Conservation (phyloP, 2,797 vertebrate genomes). For the Echeneis naucrates region DNA sequence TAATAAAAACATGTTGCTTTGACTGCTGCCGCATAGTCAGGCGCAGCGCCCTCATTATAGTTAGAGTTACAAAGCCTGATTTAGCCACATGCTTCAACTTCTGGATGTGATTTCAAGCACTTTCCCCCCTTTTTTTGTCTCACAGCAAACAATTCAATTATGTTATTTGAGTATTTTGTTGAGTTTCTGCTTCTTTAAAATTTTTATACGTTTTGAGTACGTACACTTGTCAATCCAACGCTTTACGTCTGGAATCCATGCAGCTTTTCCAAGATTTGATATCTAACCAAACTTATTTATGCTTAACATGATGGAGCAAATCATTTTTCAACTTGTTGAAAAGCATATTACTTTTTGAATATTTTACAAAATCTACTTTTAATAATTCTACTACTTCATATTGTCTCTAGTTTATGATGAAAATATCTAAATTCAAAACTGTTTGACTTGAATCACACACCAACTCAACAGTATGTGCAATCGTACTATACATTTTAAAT, state of each 20-base stretch:
- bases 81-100: conserved; percentile 29
- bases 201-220: too few species aligned
- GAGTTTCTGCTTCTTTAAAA: too few species aligned
- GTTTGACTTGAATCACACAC: too few species aligned
- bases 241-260: background rate
- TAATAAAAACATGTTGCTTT: conserved; percentile 46
- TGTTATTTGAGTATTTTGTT: background rate
- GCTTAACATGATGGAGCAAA: background rate
- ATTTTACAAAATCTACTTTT: background rate
- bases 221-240: too few species aligned
- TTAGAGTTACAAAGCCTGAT: conserved; percentile 47
- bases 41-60: conserved; percentile 25
- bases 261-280: background rate
- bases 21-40: conserved; percentile 34
- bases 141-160: too few species aligned
- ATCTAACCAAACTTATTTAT: too few species aligned
- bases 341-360: background rate
- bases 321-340: background rate
- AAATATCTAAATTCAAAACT: background rate
- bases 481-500: background rate
- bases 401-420: background rate
- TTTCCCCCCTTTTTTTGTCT: conserved; percentile 25
- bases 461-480: background rate
- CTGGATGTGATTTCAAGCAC: conserved; percentile 37
- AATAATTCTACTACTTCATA: background rate